Evolutionary conservation across 2,888 invertebrate genomes (phyloP).

Genomic region (Chrysodeixis includens): DNA sequence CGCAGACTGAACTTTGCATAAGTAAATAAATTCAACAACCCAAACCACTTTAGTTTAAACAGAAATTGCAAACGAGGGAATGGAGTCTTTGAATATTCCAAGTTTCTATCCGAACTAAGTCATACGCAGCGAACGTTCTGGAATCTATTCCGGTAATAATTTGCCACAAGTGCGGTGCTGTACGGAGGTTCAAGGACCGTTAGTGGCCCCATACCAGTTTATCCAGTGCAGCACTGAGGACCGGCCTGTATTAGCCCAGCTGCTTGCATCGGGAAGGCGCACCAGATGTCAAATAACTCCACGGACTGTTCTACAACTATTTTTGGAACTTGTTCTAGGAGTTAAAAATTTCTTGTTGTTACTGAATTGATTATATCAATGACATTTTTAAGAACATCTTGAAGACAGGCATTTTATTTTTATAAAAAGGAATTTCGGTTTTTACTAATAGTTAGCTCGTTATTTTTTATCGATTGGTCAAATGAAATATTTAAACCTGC

Average conservation of each 20-base stretch:
- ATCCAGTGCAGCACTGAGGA: slow-evolving; percentile 64
- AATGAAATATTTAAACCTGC: neutral
- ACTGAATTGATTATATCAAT: neutral
- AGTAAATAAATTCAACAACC: slow-evolving; percentile 14
- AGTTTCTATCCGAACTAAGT: slow-evolving; percentile 25
- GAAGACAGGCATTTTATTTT: neutral
- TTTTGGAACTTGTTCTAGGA: slow-evolving; percentile 25
- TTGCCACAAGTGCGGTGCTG: slow-evolving; percentile 42
- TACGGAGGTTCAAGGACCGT: slow-evolving; percentile 71
- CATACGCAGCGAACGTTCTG: slow-evolving; percentile 32
- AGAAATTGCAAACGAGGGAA: slow-evolving; percentile 17
- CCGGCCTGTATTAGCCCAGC: slow-evolving; percentile 41
- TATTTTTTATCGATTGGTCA: too few species aligned
- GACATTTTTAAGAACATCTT: slow-evolving; percentile 14
- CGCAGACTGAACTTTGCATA: neutral
- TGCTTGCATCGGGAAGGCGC: slow-evolving; percentile 39
- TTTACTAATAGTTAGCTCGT: neutral
- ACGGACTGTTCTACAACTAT: slow-evolving; percentile 23
- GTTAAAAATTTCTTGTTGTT: slow-evolving; percentile 3
- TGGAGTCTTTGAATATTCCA: slow-evolving; percentile 23
- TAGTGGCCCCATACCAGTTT: slow-evolving; percentile 66
- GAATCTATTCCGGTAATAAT: slow-evolving; percentile 44
- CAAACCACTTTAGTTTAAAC: slow-evolving; percentile 20
- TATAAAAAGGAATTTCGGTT: neutral
- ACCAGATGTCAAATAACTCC: slow-evolving; percentile 42